Evolutionary conservation across 2,888 invertebrate genomes (phyloP).

Genomic region (Ormyrus nitidulus): DNA sequence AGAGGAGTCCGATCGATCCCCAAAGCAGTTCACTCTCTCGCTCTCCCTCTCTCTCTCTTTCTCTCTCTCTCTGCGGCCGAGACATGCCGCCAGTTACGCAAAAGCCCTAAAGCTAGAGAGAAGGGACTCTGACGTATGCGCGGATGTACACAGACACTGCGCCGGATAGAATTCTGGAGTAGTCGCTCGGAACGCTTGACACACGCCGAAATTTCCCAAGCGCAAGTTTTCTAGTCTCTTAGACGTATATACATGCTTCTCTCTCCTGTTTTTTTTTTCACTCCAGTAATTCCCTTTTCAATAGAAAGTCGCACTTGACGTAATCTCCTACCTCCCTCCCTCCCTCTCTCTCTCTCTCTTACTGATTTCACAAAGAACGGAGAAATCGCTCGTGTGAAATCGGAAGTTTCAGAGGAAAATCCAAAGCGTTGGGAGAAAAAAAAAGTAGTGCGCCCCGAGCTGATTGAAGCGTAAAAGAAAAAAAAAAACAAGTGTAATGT

Average conservation of each 20-base stretch:
- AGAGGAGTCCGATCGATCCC: not conserved
- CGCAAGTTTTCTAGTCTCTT: too few species aligned
- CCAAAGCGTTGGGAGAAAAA: not conserved
- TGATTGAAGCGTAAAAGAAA: not conserved
- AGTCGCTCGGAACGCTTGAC: too few species aligned
- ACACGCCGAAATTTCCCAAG: too few species aligned
- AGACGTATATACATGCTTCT: too few species aligned
- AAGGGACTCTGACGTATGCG: too few species aligned
- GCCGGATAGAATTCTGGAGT: too few species aligned
- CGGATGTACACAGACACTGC: too few species aligned
- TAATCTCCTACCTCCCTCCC: slow-evolving; percentile 9
- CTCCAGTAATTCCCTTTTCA: slow-evolving; percentile 48
- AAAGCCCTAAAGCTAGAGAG: too few species aligned
- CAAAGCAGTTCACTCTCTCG: not conserved
- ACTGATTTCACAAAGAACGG: slow-evolving; percentile 29
- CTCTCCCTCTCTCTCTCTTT: too few species aligned
- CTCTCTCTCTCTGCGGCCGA: too few species aligned
- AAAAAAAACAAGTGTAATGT: slow-evolving; percentile 52
- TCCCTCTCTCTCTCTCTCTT: slow-evolving; percentile 7
- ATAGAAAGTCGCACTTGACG: slow-evolving; percentile 45
- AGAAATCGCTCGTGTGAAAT: slow-evolving; percentile 48
- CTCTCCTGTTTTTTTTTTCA: slow-evolving; percentile 25
- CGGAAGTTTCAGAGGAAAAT: slow-evolving; percentile 37
- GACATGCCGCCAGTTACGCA: too few species aligned
- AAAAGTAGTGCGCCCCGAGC: not conserved